Base-by-base conservation (phyloP, 2,113 vertebrate species). In the Ptilorrhoa leucosticta region DNA sequence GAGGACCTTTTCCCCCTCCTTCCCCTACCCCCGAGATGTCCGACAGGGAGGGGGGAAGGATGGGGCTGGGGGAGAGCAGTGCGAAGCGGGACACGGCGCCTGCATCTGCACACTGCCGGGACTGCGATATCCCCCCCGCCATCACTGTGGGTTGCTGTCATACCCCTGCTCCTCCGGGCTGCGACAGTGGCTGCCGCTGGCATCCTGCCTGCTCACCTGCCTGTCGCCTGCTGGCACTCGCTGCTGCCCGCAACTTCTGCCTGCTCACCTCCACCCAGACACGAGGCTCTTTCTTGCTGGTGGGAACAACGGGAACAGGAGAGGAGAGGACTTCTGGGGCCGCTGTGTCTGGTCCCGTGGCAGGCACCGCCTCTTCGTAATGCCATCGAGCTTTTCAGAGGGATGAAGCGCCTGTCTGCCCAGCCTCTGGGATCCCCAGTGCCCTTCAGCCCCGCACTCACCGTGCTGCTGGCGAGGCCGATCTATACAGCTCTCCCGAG, bases 61-160 rank as follows among this genome's bases (percentile, higher is more conserved):
- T 47, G 0, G 1, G 37, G 31, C 5, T 17, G 18, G 18, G 54
- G 50, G 1, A 70, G 8, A 63, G 27, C 2, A 1, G 37, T 19
- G 69, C 0, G 0, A 31, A 65, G 37, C 1, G 0, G 71, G 78
- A 81, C 61, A 19, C 1, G 1, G 51, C 24, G 28, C 44, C 53
- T 19, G 8, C 11, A 1, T 15, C 51, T 53, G 33, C 60, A 48
- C 6, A 0, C 44, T 17, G 14, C 50, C 73, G 16, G 3, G 5
- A 20, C 66, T 21, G 57, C 5, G 0, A 12, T 37, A 33, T 70
- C 10, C n/a, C 56, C 37, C 61, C 42, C 6, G 0, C 40, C 56
- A 24, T 40, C 8, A 0, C 27, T 8, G 20, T 0, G 2, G 21
- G 30, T 2, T n/a, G 37, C 58, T 64, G 70, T 16, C 11, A 0